phyloP scores from a whole-genome alignment of 2,888 invertebrate species.

The Ochlodes sylvanus region DNA sequence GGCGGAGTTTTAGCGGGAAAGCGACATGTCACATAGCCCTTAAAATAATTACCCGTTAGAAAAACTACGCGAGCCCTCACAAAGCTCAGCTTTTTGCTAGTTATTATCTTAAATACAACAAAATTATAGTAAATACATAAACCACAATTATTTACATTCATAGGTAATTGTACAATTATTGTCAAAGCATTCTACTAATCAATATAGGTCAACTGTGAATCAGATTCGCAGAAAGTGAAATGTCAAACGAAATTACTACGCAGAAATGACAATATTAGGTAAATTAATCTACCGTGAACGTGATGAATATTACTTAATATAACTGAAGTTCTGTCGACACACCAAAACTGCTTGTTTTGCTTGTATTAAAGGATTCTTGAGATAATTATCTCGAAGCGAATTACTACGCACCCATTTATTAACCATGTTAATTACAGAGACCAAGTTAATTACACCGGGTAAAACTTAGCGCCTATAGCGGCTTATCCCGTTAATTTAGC shows the following conservation, averaged over 20 bases:
- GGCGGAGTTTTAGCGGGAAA: too few relatives aligned
- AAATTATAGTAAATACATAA: too few relatives aligned
- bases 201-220: too few relatives aligned
- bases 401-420: constrained; percentile 81
- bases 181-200: too few relatives aligned
- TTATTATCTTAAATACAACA: too few relatives aligned
- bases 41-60: too few relatives aligned
- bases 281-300: constrained; percentile 25
- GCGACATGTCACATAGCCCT: too few relatives aligned
- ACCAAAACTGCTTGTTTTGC: constrained; percentile 64
- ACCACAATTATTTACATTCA: too few relatives aligned
- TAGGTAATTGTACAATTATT: too few relatives aligned
- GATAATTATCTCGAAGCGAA: constrained; percentile 80
- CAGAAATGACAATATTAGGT: constrained; percentile 10
- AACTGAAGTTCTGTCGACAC: constrained; percentile 58
- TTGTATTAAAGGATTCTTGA: constrained; percentile 80
- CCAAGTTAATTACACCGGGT: constrained; percentile 78
- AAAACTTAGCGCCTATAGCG: constrained; percentile 79
- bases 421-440: constrained; percentile 82
- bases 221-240: not conserved
- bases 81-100: too few relatives aligned
- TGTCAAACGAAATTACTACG: constrained; percentile 9
- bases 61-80: too few relatives aligned
- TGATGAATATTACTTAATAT: constrained; percentile 48
- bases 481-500: constrained; percentile 77